Conservation (phyloP, 2,888 invertebrate genomes). For the Bhutanitis thaidina region DNA sequence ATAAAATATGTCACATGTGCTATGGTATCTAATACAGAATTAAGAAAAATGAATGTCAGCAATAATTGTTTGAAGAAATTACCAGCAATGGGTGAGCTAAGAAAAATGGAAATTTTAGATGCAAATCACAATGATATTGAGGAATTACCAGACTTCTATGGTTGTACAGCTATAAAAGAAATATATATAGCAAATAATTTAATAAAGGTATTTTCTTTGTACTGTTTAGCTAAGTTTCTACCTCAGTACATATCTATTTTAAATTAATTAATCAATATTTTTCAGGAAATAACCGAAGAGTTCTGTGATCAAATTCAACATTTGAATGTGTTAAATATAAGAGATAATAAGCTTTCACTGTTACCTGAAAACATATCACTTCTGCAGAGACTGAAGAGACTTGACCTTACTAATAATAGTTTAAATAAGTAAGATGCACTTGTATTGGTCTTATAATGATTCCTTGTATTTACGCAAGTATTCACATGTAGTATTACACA, state of each 20-base stretch:
- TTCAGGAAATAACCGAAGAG: constrained; percentile 84
- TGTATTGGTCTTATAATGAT: neutral
- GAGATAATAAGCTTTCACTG: constrained; percentile 88
- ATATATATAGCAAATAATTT: constrained; percentile 91
- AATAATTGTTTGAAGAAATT: constrained; percentile 84
- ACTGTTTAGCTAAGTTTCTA: no score
- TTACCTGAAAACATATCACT: constrained; percentile 90
- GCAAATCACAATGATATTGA: constrained; percentile 91
- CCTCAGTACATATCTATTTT: no score
- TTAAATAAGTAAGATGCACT: constrained; percentile 66
- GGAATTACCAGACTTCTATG: constrained; percentile 86
- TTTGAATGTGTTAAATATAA: constrained; percentile 86
- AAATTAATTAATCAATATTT: neutral
- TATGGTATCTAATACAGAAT: constrained; percentile 67
- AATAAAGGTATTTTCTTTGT: constrained; percentile 79
- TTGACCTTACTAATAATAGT: constrained; percentile 92
- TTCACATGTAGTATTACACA: no score
- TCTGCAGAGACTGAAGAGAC: constrained; percentile 86
- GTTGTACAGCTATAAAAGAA: constrained; percentile 88
- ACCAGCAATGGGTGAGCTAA: constrained; percentile 85
- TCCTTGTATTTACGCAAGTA: no score
- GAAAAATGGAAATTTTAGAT: constrained; percentile 87
- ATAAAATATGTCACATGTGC: neutral
- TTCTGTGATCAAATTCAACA: constrained; percentile 86
- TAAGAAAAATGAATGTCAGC: constrained; percentile 86